Conservation (phyloP, 2,113 vertebrate genomes). For the Gobius niger region DNA sequence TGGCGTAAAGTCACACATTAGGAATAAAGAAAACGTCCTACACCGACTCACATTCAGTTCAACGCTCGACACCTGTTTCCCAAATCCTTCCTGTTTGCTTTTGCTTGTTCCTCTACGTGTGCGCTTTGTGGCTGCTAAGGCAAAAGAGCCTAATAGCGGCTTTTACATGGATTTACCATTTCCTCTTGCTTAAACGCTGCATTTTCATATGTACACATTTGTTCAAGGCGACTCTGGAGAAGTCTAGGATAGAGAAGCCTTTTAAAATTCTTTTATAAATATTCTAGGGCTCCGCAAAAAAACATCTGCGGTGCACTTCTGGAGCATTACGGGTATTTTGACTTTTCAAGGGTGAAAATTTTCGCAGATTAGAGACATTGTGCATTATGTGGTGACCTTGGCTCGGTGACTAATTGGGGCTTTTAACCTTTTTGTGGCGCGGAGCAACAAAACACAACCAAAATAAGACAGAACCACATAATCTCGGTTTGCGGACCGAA, state of each 20-base stretch:
- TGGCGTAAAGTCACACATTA: too few species aligned
- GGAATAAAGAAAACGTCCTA: too few species aligned
- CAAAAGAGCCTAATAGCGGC: conserved; percentile 20
- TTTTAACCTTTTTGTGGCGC: conserved; percentile 60
- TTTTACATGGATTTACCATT: conserved; percentile 31
- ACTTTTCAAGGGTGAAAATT: conserved; percentile 45
- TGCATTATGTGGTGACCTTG: conserved; percentile 37
- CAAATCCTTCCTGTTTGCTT: conserved; percentile 26
- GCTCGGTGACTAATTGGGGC: conserved; percentile 57
- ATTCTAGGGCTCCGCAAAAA: conserved; percentile 15
- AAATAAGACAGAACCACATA: conserved; percentile 43
- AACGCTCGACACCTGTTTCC: conserved; percentile 12
- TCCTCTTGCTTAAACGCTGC: neutral
- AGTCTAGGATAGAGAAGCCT: neutral
- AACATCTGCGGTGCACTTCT: conserved; percentile 8
- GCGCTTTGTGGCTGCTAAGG: conserved; percentile 23
- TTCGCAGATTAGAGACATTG: conserved; percentile 36
- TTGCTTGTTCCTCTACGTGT: conserved; percentile 9
- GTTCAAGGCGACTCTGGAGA: conserved; percentile 3
- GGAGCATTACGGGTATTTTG: conserved; percentile 15
- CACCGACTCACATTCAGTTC: neutral
- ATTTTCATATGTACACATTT: conserved; percentile 9
- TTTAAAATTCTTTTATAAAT: conserved; percentile 7
- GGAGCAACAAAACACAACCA: conserved; percentile 47
- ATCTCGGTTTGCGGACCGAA: conserved; percentile 41